A percentile compares a stretch with the other conserved stretches of the same genome.
phyloP scores from a whole-genome alignment of 2,113 vertebrate species.

The Trematomus loennbergii region DNA sequence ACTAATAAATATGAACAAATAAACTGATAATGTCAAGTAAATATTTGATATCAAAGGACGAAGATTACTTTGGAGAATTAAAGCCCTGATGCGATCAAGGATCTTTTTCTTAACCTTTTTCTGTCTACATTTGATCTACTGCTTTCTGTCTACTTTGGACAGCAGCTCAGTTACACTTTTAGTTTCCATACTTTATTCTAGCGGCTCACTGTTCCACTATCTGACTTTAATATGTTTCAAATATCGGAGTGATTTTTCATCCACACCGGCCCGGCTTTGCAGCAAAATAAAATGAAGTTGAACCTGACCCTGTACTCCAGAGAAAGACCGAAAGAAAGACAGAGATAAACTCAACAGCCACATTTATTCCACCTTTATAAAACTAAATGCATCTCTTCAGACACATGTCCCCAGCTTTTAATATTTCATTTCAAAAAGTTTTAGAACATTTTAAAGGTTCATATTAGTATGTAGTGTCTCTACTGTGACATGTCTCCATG shows the following conservation, averaged over 20 bases:
- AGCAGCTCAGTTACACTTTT: slow-evolving; percentile 10
- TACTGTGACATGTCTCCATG: too few relatives aligned
- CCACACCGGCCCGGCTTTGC: slow-evolving; percentile 7
- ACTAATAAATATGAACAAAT: too few relatives aligned
- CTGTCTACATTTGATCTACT: background rate
- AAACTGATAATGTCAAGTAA: too few relatives aligned
- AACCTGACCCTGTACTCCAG: slow-evolving; percentile 50
- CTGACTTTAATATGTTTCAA: slow-evolving; percentile 36
- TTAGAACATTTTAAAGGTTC: too few relatives aligned
- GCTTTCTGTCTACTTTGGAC: background rate
- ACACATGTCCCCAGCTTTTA: too few relatives aligned
- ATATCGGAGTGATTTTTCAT: slow-evolving; percentile 54
- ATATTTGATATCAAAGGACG: too few relatives aligned
- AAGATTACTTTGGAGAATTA: too few relatives aligned
- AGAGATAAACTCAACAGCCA: slow-evolving; percentile 14
- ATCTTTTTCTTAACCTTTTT: slow-evolving; percentile 8
- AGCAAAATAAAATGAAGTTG: slow-evolving; percentile 30
- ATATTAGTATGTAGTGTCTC: too few relatives aligned
- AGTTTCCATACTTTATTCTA: slow-evolving; percentile 24
- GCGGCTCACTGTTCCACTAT: slow-evolving; percentile 27
- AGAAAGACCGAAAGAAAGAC: background rate
- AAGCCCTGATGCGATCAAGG: background rate
- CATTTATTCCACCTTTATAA: background rate
- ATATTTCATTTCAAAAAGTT: too few relatives aligned
- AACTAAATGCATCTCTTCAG: too few relatives aligned